Conservation (phyloP, 2,888 invertebrate genomes). For the Xestia xanthographa region DNA sequence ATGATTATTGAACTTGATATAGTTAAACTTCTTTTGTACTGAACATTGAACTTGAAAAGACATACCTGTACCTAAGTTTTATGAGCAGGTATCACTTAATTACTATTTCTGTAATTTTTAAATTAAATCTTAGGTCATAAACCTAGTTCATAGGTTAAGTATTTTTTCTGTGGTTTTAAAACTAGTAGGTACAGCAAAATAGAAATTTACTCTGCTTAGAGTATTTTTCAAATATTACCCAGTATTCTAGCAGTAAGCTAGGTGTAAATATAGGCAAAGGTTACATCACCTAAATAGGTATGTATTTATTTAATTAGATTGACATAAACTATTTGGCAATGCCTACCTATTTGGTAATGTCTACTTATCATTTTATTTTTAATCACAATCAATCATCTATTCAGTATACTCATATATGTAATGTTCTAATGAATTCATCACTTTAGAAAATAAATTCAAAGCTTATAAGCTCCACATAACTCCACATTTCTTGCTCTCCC, state of each 20-base stretch:
- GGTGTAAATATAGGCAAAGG: background rate
- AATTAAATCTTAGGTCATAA: background rate
- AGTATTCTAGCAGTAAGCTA: background rate
- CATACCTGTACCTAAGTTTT: background rate
- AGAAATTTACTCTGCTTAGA: background rate
- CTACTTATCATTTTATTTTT: background rate
- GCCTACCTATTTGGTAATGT: background rate
- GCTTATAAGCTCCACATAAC: conserved; percentile 12
- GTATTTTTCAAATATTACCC: background rate
- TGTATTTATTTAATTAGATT: background rate
- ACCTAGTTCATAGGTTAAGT: background rate
- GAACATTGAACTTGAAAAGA: background rate
- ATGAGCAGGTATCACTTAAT: background rate
- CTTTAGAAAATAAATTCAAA: conserved; percentile 36
- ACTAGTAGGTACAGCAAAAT: background rate
- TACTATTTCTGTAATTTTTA: background rate
- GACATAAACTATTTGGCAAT: background rate
- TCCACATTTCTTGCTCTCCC: conserved; percentile 17
- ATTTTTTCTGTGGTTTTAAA: background rate
- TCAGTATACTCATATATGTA: conserved; percentile 13
- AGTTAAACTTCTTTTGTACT: background rate
- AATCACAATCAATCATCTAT: background rate
- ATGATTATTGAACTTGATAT: background rate
- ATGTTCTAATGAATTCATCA: conserved; percentile 27
- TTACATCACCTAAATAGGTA: background rate